Conservation (phyloP, 2,113 vertebrate genomes). For the Chlorocebus sabaeus region DNA sequence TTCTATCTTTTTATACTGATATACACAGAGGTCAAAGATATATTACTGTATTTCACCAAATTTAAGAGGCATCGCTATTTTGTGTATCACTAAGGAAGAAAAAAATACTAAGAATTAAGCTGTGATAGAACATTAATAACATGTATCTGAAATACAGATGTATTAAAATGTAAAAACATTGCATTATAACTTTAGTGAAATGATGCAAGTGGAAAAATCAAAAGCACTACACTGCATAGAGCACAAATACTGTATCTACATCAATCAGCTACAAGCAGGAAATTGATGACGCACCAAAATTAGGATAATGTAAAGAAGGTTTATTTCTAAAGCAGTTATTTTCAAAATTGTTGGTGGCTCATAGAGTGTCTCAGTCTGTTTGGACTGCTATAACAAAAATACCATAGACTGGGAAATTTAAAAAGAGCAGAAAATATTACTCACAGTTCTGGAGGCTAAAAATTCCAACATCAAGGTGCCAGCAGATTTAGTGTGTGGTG, state of each 20-base stretch:
- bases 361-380: neutral
- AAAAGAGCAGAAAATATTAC: neutral
- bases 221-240: neutral
- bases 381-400: neutral
- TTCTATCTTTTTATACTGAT: neutral
- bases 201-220: neutral
- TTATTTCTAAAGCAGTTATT: neutral
- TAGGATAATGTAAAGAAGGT: neutral
- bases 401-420: neutral
- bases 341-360: neutral
- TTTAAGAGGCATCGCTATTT: neutral
- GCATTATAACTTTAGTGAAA: neutral
- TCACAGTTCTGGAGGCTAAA: neutral
- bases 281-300: neutral
- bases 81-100: neutral
- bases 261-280: neutral
- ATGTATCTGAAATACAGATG: neutral
- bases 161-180: neutral
- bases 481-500: neutral
- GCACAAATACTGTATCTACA: neutral
- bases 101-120: neutral
- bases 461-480: neutral
- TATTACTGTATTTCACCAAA: neutral
- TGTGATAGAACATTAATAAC: neutral
- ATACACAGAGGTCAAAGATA: neutral